Base-by-base conservation (phyloP, 2,113 vertebrate genomes). In the Puma concolor region DNA sequence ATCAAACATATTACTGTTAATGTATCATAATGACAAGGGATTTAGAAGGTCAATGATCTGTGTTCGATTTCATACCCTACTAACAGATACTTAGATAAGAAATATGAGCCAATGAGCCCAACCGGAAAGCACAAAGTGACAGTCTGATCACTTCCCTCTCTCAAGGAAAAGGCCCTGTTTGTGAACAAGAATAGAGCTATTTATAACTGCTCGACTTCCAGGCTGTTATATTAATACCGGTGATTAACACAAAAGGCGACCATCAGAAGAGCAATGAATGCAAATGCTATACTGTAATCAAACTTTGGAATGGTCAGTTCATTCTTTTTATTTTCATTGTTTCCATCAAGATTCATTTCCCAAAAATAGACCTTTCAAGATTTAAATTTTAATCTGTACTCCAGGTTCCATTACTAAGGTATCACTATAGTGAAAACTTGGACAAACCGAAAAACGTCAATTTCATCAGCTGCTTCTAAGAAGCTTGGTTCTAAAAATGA, bases 31-130 rank as follows among this genome's bases (percentile, higher is more conserved):
- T 94, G 82, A 90, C 66, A 85, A 77, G 54, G 19, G 29, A 93
- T 97, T 97, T 98, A 96, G 85, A 98, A 98, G 88, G 95, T 94
- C 76, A 98, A 60, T 87, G n/a, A 98, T 98, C 92, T 71, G 27
- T 91, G 98, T 98, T 98, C 93, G 96, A 95, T 97, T 98, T 98
- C 97, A 98, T 72, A 98, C 57, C 14, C 1, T 72, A 84, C 93
- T 97, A 98, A 67, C 15, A 97, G 98, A 98, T 93, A 90, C 67
- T 86, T 31, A 48, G 90, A 60, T 96, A 96, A 96, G 96, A 97
- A 98, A 97, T 80, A 94, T 86, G 90, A 98, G 71, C 74, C 76
- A 96, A 96, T 95, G 81, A 97, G 92, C 36, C 79, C 88, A 74
- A 92, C 27, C 0, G 0, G 63, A 84, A 93, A 93, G 10, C 14